A percentile compares a stretch with the other conserved stretches of the same genome.
phyloP scores from a whole-genome alignment of 2,113 vertebrate species.

The Burhinus bistriatus region DNA sequence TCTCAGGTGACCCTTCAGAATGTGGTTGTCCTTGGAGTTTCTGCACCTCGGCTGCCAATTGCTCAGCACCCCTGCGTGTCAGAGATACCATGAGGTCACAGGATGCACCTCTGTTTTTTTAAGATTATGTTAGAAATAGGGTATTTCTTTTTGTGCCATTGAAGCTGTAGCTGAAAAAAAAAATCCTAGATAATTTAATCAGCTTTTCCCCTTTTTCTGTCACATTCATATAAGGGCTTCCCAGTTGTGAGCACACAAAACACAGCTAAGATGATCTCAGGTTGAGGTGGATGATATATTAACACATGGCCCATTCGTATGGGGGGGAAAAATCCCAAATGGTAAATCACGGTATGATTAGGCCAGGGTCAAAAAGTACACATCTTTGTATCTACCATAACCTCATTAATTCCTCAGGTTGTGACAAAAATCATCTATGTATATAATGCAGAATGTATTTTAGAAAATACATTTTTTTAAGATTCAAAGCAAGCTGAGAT shows the following conservation, averaged over 20 bases:
- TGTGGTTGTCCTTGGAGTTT: background rate
- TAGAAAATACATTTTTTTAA: background rate
- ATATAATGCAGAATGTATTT: background rate
- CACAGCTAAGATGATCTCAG: background rate
- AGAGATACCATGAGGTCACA: background rate
- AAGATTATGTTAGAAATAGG: background rate
- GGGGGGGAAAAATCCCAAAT: background rate
- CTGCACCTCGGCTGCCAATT: accelerated
- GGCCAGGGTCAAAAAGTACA: background rate
- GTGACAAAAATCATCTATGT: background rate
- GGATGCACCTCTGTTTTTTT: background rate
- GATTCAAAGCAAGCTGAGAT: background rate
- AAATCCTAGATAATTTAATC: background rate
- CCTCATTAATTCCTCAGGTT: background rate
- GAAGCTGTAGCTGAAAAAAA: background rate
- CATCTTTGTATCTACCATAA: background rate
- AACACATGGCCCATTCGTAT: background rate
- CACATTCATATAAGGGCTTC: background rate
- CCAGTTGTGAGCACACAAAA: background rate
- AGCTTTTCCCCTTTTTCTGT: background rate
- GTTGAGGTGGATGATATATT: background rate
- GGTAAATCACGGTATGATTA: background rate
- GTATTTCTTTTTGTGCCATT: background rate
- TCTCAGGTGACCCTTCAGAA: background rate
- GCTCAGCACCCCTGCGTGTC: background rate